Base-by-base conservation (phyloP, 2,113 vertebrate species). In the Aspidoscelis tigris region DNA sequence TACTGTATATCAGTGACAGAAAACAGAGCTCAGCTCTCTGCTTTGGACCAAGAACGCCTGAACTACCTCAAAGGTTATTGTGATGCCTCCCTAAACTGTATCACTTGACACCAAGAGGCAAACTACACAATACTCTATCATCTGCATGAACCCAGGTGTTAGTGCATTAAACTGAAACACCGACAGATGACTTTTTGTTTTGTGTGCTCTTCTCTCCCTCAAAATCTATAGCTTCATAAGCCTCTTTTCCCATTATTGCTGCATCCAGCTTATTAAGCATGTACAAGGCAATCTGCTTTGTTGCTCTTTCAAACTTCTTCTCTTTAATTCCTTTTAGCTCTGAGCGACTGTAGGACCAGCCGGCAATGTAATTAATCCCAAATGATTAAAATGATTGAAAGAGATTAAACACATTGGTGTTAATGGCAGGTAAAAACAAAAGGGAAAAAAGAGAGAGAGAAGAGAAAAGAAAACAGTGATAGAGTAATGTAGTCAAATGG, bases 311-410 rank as follows among this genome's bases (percentile, higher is more conserved):
- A 12, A 78, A 58, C 10, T 33, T 21, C 53, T 50, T 75, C 7
- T 47, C 33, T 16, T 53, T 69, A 83, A n/a, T 7, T 87, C 7
- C 65, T 75, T 70, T 39, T 43, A 79, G 58, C 7, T 80, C 43
- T 20, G 9, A 24, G 50, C 68, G 47, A 65, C 55, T 73, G 77
- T 79, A 44, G 65, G 43, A 43, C 64, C 76, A 64, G 64, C 79
- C 61, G 43, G 66, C n/a, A 84, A 79, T 44, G n/a, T 43, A 74
- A 79, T 66, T 74, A 74, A 85, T 66, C 61, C 43, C 44, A 72
- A 65, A 74, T 39, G 21, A 24, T 65, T 53, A 53, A 50, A 50
- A 50, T 50, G n/a, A 66, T 74, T 80, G 61, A 66, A 85, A 80
- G 41, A 80, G 83, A 73, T 74, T 53, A 85, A 84, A 39, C 26